Percentiles rank a stretch among this genome's conserved stretches.
Conservation (phyloP, 2,113 vertebrate species). For the Butastur rufipennis region DNA sequence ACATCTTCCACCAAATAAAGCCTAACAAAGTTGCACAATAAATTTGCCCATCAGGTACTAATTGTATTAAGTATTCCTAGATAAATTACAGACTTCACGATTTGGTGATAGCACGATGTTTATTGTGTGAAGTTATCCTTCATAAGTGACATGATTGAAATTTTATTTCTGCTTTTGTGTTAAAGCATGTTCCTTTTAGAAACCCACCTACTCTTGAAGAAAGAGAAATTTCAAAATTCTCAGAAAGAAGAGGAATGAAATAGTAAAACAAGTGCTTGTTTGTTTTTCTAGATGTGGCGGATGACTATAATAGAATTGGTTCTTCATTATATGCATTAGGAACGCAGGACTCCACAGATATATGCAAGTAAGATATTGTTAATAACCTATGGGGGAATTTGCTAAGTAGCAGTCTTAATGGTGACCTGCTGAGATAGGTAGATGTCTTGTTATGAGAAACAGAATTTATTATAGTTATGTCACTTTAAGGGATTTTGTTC, state of each 20-base stretch:
- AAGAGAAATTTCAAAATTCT: neutral
- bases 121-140: neutral
- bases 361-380: constrained; percentile 90
- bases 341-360: constrained; percentile 95
- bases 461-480: neutral
- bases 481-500: neutral
- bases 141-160: neutral
- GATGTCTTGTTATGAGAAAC: neutral
- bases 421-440: neutral
- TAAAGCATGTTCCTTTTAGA: neutral
- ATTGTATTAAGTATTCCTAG: neutral
- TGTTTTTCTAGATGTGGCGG: constrained; percentile 85
- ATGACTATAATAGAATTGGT: constrained; percentile 98
- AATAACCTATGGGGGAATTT: neutral
- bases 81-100: neutral
- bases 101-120: neutral
- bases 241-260: neutral
- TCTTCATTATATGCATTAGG: constrained; percentile 93
- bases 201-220: neutral
- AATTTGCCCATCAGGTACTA: neutral
- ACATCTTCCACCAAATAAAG: neutral
- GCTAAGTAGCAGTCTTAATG: neutral
- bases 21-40: neutral
- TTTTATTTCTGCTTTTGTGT: neutral
- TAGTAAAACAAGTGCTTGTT: constrained; percentile 43